Base-by-base conservation (phyloP, 2,113 vertebrate species). In the Madoqua kirkii region DNA sequence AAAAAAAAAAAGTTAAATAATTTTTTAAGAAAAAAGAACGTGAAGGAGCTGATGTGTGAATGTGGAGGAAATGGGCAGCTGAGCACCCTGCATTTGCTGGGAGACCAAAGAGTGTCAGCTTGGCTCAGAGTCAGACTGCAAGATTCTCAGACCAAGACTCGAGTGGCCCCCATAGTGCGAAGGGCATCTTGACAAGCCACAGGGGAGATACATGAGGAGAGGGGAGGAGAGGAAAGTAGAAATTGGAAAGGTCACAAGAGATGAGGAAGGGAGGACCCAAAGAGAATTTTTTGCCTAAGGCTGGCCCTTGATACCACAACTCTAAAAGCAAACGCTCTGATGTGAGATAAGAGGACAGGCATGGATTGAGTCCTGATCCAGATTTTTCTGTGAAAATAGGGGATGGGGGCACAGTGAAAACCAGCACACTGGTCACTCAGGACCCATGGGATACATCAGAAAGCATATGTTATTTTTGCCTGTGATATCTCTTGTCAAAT, bases 51-150 rank as follows among this genome's bases (percentile, higher is more conserved):
- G 23, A 2, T 1, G 16, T 7, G 25, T 4, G 76, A 11, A 55
- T 19, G 36, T 3, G 5, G n/a, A 40, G 10, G n/a, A 78, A 45
- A 21, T 0, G 1, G 15, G 54, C 48, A 67, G 15, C 27, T 3
- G 5, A 59, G 23, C 4, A 31, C 8, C 21, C 9, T 23, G 11
- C 50, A 16, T 7, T 16, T 3, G n/a, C 33, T 15, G n/a, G 33
- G 23, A 82, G 31, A 7, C 1, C 0, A 0, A 45, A 4, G 25
- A 13, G 2, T 21, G 13, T 36, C 54, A 17, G 0, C 25, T 25
- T n/a, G 33, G 1, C 31, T 19, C 82, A 84, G 87, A 74, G 7
- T 29, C 40, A 12, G 36, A 29, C 55, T 8, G 19, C 27, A 11
- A 4, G 5, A 57, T 81, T 15, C 57, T 54, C 45, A 91, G 36